phyloP scores from a whole-genome alignment of 2,888 invertebrate genomes.

The Clusia tigrina region DNA sequence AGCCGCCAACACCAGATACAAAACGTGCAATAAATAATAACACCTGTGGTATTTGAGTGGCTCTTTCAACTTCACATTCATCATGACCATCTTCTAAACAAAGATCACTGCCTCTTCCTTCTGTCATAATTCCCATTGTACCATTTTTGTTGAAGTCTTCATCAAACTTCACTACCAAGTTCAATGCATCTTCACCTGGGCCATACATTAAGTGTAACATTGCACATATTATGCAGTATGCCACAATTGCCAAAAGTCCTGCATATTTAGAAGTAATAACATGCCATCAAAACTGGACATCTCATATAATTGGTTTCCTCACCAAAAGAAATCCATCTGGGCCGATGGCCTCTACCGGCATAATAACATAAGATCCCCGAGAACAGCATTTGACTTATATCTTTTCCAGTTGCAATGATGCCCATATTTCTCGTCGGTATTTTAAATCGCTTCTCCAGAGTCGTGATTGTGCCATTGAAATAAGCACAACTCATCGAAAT shows the following conservation, averaged over 20 bases:
- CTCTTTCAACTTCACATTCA: conserved; percentile 26
- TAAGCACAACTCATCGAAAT: conserved; percentile 75
- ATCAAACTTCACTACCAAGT: conserved; percentile 69
- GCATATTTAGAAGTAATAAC: conserved; percentile 2
- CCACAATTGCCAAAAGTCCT: conserved; percentile 68
- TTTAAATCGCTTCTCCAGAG: conserved; percentile 75
- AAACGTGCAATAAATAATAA: conserved; percentile 73
- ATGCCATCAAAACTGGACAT: background rate
- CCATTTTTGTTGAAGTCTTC: conserved; percentile 57
- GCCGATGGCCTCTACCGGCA: conserved; percentile 74
- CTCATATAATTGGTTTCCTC: conserved; percentile 18
- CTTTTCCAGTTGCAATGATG: conserved; percentile 75
- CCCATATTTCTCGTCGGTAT: conserved; percentile 75
- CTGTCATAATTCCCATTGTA: conserved; percentile 40
- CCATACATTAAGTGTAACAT: conserved; percentile 75
- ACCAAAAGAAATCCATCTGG: conserved; percentile 74
- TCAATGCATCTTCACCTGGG: conserved; percentile 71
- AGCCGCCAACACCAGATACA: conserved; percentile 73
- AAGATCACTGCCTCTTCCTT: conserved; percentile 31
- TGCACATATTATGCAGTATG: conserved; percentile 72
- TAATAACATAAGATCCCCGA: conserved; percentile 74
- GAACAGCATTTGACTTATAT: conserved; percentile 73
- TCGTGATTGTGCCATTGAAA: conserved; percentile 76
- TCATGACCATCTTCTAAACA: conserved; percentile 29
- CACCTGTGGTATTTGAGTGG: conserved; percentile 66